phyloP scores from a whole-genome alignment of 1,140 invertebrate species.

The Amyelois transitella region DNA sequence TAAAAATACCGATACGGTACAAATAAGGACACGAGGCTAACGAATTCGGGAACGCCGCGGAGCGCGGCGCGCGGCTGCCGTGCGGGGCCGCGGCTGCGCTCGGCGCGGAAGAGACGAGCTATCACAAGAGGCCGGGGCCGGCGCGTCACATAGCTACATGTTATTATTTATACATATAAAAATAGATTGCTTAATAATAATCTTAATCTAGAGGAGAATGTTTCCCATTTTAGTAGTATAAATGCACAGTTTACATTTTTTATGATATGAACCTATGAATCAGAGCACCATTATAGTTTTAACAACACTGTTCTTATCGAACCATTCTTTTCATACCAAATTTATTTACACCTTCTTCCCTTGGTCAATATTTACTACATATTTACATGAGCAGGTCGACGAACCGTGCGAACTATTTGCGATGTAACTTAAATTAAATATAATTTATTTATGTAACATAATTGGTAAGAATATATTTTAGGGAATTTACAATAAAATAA shows the following conservation, averaged over 20 bases:
- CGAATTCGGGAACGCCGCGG: neutral
- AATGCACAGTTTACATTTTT: conserved; percentile 52
- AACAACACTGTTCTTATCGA: conserved; percentile 8
- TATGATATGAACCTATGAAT: conserved; percentile 65
- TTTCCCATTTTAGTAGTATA: conserved; percentile 26
- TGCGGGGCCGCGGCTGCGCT: neutral
- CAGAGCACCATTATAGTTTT: conserved; percentile 57
- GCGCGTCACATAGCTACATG: neutral
- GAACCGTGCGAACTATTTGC: neutral
- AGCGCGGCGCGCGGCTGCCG: neutral
- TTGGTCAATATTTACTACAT: conserved; percentile 2
- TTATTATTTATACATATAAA: conserved; percentile 45
- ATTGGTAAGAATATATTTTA: too few relatives aligned
- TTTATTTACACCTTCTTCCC: conserved; percentile 15
- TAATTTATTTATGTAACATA: too few relatives aligned
- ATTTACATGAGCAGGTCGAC: neutral
- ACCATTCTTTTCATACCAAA: neutral
- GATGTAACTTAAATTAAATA: neutral
- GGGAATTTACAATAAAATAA: too few relatives aligned
- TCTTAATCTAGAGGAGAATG: conserved; percentile 52
- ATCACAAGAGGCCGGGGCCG: conserved; percentile 4
- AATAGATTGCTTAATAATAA: conserved; percentile 52
- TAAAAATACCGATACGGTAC: conserved; percentile 11
- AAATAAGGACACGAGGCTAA: conserved; percentile 4
- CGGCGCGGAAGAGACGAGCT: neutral